A percentile compares a stretch with the other conserved stretches of the same genome.
phyloP scores from a whole-genome alignment of 2,888 invertebrate species.

The Deroplatys truncata region DNA sequence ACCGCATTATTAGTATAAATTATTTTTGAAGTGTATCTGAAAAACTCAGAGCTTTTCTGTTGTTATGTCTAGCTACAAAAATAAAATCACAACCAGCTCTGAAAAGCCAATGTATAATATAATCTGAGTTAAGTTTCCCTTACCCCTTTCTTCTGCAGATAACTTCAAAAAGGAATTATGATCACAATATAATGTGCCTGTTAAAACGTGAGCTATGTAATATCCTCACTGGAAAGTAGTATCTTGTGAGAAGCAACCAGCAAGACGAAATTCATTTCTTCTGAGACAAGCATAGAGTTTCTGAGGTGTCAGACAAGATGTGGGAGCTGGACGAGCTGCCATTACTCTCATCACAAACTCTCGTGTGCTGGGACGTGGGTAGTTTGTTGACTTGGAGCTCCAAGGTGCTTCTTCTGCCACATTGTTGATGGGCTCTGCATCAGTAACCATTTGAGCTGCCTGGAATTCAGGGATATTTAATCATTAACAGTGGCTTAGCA shows the following conservation, averaged over 20 bases:
- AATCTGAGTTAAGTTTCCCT: background rate
- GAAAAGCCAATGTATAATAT: background rate
- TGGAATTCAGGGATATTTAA: conserved; percentile 7
- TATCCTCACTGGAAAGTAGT: conserved; percentile 54
- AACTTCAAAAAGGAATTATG: background rate
- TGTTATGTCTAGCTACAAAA: background rate
- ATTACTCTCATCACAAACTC: conserved; percentile 63
- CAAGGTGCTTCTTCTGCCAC: conserved; percentile 34
- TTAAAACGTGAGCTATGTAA: background rate
- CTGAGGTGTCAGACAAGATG: conserved; percentile 60
- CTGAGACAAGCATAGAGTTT: conserved; percentile 65
- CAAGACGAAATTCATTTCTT: conserved; percentile 64
- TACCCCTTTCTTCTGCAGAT: background rate
- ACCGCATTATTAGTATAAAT: background rate
- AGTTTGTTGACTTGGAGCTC: conserved; percentile 42
- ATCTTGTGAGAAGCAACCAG: conserved; percentile 77
- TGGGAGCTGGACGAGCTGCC: conserved; percentile 56
- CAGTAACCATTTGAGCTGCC: conserved; percentile 32
- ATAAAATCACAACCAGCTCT: background rate
- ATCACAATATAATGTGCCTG: background rate
- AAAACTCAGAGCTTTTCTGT: background rate
- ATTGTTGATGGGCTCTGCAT: conserved; percentile 21
- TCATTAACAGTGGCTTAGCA: conserved; percentile 1
- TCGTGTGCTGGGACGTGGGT: conserved; percentile 55
- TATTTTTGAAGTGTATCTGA: background rate